Conservation (phyloP, 2,888 invertebrate species). For the Tenthredo livida region DNA sequence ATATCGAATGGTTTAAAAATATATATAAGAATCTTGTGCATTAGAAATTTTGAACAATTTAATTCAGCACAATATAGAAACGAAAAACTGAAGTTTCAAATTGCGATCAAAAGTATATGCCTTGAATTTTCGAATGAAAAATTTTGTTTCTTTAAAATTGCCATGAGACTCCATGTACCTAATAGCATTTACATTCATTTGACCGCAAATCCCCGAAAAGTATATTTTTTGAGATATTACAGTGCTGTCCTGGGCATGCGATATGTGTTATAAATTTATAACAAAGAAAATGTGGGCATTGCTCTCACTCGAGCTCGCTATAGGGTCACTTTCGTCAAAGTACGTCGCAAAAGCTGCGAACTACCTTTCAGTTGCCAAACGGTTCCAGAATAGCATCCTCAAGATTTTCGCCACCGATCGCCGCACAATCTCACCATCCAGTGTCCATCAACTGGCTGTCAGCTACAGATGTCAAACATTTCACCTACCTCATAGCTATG, state of each 20-base stretch:
- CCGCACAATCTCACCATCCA: constrained; percentile 1
- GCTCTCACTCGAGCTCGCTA: neutral
- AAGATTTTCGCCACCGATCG: constrained; percentile 3
- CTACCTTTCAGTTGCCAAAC: neutral
- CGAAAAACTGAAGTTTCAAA: no score
- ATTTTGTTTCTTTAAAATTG: no score
- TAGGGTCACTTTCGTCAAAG: neutral
- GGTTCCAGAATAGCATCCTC: neutral
- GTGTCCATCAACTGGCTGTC: neutral
- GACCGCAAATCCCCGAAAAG: no score
- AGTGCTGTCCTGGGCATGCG: no score
- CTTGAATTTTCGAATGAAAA: no score
- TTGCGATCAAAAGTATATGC: no score
- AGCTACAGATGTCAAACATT: constrained; percentile 14
- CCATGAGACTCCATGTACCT: no score
- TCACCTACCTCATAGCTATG: neutral
- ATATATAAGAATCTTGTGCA: no score
- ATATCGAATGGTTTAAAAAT: neutral
- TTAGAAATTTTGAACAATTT: no score
- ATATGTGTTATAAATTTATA: neutral
- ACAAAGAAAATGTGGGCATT: neutral
- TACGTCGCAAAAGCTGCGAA: neutral
- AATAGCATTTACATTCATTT: no score
- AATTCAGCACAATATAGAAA: no score
- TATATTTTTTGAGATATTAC: no score